A percentile compares a stretch with the other conserved stretches of the same genome.
Conservation (phyloP, 2,113 vertebrate species). For the Chinchilla lanigera region DNA sequence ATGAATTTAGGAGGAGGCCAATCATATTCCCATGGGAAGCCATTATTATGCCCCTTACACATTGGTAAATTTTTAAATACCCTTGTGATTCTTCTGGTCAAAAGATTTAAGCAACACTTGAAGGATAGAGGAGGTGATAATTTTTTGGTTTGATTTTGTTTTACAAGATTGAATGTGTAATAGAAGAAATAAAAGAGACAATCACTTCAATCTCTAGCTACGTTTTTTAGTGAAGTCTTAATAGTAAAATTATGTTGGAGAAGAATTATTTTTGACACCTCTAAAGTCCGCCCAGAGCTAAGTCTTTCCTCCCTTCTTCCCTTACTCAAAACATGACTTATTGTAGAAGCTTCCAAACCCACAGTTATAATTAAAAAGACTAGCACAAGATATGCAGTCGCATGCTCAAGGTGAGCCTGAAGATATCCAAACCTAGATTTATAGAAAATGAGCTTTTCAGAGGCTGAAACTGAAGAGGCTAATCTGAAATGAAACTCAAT, state of each 20-base stretch:
- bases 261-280: conserved; percentile 63
- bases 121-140: neutral
- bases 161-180: neutral
- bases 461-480: conserved; percentile 78
- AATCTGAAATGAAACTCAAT: conserved; percentile 75
- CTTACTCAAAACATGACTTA: conserved; percentile 72
- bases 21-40: neutral
- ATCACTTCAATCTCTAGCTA: neutral
- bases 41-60: neutral
- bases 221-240: neutral
- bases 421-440: conserved; percentile 71
- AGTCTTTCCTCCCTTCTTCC: conserved; percentile 5
- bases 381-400: conserved; percentile 70
- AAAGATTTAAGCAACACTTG: neutral
- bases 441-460: conserved; percentile 79
- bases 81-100: neutral
- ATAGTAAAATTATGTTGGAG: conserved; percentile 52
- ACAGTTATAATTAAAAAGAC: conserved; percentile 77
- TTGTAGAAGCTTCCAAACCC: conserved; percentile 51
- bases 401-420: conserved; percentile 67
- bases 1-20: neutral
- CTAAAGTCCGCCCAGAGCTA: conserved; percentile 64
- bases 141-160: conserved; percentile 5
- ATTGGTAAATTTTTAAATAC: neutral
- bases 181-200: conserved; percentile 35